Base-by-base conservation (phyloP, 64 coral and sea anemone genomes). In the Pachyseris speciosa region DNA sequence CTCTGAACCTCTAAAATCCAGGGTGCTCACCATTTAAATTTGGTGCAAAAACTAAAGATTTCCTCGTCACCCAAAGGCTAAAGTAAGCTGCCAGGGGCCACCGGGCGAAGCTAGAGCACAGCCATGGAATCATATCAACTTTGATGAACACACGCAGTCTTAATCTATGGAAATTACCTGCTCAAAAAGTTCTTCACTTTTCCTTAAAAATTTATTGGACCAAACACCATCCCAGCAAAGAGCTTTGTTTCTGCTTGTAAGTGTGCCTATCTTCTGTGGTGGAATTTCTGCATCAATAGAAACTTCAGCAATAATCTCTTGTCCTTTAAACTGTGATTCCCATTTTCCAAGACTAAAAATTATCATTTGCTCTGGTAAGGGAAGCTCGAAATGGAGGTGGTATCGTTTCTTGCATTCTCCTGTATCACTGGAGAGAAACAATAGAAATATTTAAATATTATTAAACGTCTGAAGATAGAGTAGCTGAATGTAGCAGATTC, bases 311-410 rank as follows among this genome's bases (percentile, higher is more conserved):
- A 87, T 58, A 30, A 96, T 92, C 25, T 77, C 65, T 17, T 77
- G 86, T 41, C 78, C 47, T 10, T 75, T 78, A 37, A 92, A 74
- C 66, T 66, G 4, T 25, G 64, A 24, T 19, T 85, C 80, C 94
- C 95, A 96, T 49, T 96, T 81, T 38, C 95, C 95, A 60, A 81
- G 72, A 90, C 88, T 81, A 90, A 96, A 96, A 40, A 96, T 19
- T 79, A 96, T 67, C 4, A 96, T 85, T 71, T 96, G 94, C 32
- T 73, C 41, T 38, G 94, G 94, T 8, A 96, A 71, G 0, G 94
- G 94, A 73, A 96, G 48, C n/a, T 86, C 59, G 58, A 96, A 96
- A 64, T 93, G 79, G 31, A 91, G 93, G 36, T 78, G 89, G 28
- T 84, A 96, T 27, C 13, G 84, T 57, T 45, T 94, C 68, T 80